A percentile compares a stretch with the other conserved stretches of the same genome.
Evolutionary conservation across 2,888 invertebrate species (phyloP).

Genomic region (Andrena camellia): DNA sequence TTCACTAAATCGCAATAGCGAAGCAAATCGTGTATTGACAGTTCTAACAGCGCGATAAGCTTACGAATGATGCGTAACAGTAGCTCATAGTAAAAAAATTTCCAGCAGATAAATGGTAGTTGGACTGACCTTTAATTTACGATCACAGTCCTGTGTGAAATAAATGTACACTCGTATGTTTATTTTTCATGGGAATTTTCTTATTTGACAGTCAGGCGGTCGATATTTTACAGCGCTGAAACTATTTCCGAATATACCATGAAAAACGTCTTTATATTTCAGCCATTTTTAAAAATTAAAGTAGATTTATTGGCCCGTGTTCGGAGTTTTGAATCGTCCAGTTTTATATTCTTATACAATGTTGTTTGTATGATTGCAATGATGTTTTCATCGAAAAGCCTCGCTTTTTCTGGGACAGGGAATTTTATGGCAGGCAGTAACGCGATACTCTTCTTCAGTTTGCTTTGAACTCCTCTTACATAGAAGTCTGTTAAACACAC

Average conservation of each 20-base stretch:
- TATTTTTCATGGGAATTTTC: not conserved
- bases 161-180: not conserved
- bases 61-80: not conserved
- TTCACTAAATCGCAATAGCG: constrained; percentile 2
- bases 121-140: constrained; percentile 14
- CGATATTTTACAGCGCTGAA: not conserved
- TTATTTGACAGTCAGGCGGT: constrained; percentile 1
- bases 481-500: too few relatives aligned
- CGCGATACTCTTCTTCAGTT: too few relatives aligned
- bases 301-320: not conserved
- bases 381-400: too few relatives aligned
- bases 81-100: constrained; percentile 9
- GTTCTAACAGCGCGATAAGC: constrained; percentile 2
- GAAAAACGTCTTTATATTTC: not conserved
- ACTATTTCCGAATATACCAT: not conserved
- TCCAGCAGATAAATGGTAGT: constrained; percentile 4
- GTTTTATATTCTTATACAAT: not conserved
- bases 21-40: not conserved
- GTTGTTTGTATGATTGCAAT: too few relatives aligned
- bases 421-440: too few relatives aligned
- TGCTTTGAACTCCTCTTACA: too few relatives aligned
- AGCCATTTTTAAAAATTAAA: not conserved
- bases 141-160: not conserved
- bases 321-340: not conserved
- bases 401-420: too few relatives aligned